Evolutionary conservation across 1,140 invertebrate genomes (phyloP).

Genomic region (Achatina immaculata): DNA sequence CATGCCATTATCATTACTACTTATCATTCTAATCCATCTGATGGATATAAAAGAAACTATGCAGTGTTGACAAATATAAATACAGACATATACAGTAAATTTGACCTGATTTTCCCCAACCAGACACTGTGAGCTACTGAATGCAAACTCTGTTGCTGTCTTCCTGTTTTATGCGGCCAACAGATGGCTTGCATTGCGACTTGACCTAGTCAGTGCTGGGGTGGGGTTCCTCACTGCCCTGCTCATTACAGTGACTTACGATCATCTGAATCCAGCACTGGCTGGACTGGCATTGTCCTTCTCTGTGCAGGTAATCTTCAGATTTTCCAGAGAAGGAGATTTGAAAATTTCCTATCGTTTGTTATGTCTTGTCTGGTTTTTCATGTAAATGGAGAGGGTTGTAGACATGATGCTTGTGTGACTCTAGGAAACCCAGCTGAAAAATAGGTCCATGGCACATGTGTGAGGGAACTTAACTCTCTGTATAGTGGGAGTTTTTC

Average conservation of each 20-base stretch:
- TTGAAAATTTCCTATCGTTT: not conserved
- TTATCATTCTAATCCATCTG: too few species aligned
- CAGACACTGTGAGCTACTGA: constrained; percentile 75
- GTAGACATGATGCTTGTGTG: not conserved
- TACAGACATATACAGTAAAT: too few species aligned
- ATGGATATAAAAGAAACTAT: too few species aligned
- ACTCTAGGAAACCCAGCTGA: too few species aligned
- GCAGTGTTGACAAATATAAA: too few species aligned
- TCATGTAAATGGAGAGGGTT: not conserved
- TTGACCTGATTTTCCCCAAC: constrained; percentile 1
- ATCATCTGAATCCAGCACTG: constrained; percentile 75
- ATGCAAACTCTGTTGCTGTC: constrained; percentile 74
- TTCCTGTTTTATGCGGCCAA: constrained; percentile 76
- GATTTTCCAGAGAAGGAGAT: not conserved
- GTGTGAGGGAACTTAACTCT: too few species aligned
- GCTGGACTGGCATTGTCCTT: constrained; percentile 80
- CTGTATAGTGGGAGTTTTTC: too few species aligned
- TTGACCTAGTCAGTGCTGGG: constrained; percentile 74
- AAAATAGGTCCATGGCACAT: too few species aligned
- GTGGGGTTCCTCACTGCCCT: constrained; percentile 74
- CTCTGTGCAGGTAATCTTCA: constrained; percentile 73
- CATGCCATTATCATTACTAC: too few species aligned
- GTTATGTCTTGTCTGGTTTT: not conserved
- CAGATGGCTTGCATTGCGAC: constrained; percentile 79
- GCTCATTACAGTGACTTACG: constrained; percentile 75